These are phyloP conservation scores for Hippotragus niger DNA, from an alignment of 2,113 vertebrate genomes.

Conservation along the genomic window DNA sequence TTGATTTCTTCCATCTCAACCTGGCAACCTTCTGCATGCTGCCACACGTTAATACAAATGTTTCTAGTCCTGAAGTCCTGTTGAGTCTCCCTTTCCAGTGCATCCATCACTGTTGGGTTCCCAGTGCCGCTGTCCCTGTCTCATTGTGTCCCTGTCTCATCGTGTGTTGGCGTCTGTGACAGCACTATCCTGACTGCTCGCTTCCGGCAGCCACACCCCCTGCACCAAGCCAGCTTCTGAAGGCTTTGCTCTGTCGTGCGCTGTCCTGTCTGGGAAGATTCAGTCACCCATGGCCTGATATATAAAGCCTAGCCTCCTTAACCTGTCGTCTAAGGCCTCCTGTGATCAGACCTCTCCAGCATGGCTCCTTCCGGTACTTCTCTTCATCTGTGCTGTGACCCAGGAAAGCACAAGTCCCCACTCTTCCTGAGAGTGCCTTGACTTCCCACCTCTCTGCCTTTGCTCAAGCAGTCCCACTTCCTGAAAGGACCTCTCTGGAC, in stretches of 20 bases:
- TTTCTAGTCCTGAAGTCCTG: neutral
- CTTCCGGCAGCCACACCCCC: rapidly evolving
- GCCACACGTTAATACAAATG: neutral
- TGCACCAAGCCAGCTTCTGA: neutral
- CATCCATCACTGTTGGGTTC: neutral
- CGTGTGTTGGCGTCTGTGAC: neutral
- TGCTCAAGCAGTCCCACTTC: neutral
- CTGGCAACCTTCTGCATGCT: rapidly evolving
- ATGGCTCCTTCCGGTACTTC: neutral
- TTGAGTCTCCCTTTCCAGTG: neutral
- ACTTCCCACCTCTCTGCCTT: neutral
- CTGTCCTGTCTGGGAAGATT: neutral
- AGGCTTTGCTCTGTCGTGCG: neutral
- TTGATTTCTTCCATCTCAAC: neutral
- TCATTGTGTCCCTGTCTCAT: neutral
- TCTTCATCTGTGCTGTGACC: neutral
- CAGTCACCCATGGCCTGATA: neutral
- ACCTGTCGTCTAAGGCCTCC: neutral
- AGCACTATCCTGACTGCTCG: neutral
- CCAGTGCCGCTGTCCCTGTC: neutral
- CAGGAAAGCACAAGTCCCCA: neutral
- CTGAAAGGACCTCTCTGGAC: neutral
- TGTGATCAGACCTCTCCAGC: neutral
- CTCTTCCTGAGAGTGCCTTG: neutral
- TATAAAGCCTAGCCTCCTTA: neutral